phyloP scores from a whole-genome alignment of 2,113 vertebrate genomes.

The Suricata suricatta region DNA sequence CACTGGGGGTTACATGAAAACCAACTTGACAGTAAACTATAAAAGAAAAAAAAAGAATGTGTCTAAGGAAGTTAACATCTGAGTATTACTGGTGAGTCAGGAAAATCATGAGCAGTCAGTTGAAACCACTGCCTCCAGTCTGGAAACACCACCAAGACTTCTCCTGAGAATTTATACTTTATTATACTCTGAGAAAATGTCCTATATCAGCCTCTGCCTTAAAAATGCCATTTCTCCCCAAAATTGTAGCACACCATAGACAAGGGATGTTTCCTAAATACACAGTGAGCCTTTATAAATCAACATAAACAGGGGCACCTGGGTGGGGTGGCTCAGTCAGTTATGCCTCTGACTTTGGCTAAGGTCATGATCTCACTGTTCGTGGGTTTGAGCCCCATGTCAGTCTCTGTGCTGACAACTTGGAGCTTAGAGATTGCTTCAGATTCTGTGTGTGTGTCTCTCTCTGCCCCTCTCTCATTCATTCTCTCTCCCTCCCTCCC shows the following conservation, averaged over 20 bases:
- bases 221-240: background rate
- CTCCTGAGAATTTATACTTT: background rate
- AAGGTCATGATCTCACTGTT: too few species aligned
- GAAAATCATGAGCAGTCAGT: slow-evolving; percentile 16
- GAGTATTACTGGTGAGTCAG: slow-evolving; percentile 49
- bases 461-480: too few species aligned
- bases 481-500: too few species aligned
- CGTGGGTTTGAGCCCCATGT: too few species aligned
- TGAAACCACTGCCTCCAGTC: background rate
- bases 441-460: too few species aligned
- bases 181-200: background rate
- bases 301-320: background rate
- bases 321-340: too few species aligned
- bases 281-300: background rate
- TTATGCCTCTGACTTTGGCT: too few species aligned
- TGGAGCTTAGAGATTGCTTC: too few species aligned
- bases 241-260: background rate
- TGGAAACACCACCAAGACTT: background rate
- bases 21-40: too few species aligned
- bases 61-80: slow-evolving; percentile 62
- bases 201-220: background rate
- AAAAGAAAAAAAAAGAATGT: background rate
- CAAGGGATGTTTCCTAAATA: background rate
- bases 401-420: too few species aligned
- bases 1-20: too few species aligned